A percentile compares a stretch with the other conserved stretches of the same genome.
phyloP scores from a whole-genome alignment of 2,113 vertebrate species.

The Chaenogobius annularis region DNA sequence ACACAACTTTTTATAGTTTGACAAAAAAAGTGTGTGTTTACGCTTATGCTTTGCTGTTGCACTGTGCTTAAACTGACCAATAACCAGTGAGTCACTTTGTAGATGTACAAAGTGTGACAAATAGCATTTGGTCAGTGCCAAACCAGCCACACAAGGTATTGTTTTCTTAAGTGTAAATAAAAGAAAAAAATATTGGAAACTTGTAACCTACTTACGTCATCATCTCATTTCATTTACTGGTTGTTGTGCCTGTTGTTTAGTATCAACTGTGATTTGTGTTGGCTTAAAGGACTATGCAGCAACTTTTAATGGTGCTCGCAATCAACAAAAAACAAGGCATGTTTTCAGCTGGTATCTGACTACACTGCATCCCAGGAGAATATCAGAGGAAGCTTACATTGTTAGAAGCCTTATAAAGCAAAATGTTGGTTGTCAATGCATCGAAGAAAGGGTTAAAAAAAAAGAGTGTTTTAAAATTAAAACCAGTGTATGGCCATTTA shows the following conservation, averaged over 20 bases:
- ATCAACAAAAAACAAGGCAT: constrained; percentile 9
- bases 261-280: constrained; percentile 76
- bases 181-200: constrained; percentile 28
- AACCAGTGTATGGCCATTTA: constrained; percentile 9
- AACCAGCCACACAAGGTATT: constrained; percentile 7
- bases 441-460: constrained; percentile 51
- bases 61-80: constrained; percentile 15
- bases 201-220: constrained; percentile 14
- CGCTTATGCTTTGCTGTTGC: constrained; percentile 31
- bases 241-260: constrained; percentile 75
- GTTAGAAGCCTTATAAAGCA: constrained; percentile 49
- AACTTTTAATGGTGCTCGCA: constrained; percentile 73
- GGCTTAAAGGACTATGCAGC: constrained; percentile 77
- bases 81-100: not conserved
- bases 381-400: constrained; percentile 24
- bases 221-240: constrained; percentile 65
- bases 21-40: constrained; percentile 9
- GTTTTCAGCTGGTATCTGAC: constrained; percentile 38
- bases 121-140: not conserved
- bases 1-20: constrained; percentile 32
- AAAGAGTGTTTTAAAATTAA: not conserved
- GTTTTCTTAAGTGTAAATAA: constrained; percentile 59
- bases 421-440: constrained; percentile 13
- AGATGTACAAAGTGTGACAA: not conserved
- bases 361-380: constrained; percentile 25